phyloP scores from a whole-genome alignment of 2,797 vertebrate genomes.

The Sibirionetta formosa region DNA sequence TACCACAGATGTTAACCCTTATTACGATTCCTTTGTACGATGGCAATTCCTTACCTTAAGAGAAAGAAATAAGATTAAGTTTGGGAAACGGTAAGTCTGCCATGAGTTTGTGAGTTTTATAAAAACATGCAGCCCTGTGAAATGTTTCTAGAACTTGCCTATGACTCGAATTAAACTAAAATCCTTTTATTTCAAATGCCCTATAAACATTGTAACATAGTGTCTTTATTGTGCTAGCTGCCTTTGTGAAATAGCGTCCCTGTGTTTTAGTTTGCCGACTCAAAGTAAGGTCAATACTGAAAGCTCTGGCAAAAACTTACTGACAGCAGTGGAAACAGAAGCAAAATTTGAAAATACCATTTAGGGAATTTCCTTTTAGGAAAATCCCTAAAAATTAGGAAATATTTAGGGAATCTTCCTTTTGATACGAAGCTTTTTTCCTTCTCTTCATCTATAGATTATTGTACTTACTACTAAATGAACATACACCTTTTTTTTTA shows the following conservation, averaged over 20 bases:
- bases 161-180: accelerated
- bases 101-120: neutral
- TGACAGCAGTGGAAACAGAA: neutral
- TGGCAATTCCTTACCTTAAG: constrained; percentile 96
- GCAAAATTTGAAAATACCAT: neutral
- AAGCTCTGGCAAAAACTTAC: neutral
- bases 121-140: accelerated
- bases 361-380: neutral
- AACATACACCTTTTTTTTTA: constrained; percentile 66
- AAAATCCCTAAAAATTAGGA: no score
- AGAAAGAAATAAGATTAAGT: constrained; percentile 96
- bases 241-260: neutral
- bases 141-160: accelerated
- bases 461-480: neutral
- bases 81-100: constrained; percentile 92
- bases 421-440: neutral
- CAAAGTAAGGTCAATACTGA: neutral
- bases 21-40: constrained; percentile 96
- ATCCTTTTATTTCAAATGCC: neutral
- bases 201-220: accelerated
- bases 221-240: neutral
- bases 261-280: neutral
- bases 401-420: neutral
- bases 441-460: neutral
- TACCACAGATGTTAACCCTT: constrained; percentile 96